phyloP scores from a whole-genome alignment of 2,888 invertebrate species.

The Capitulum mitella region DNA sequence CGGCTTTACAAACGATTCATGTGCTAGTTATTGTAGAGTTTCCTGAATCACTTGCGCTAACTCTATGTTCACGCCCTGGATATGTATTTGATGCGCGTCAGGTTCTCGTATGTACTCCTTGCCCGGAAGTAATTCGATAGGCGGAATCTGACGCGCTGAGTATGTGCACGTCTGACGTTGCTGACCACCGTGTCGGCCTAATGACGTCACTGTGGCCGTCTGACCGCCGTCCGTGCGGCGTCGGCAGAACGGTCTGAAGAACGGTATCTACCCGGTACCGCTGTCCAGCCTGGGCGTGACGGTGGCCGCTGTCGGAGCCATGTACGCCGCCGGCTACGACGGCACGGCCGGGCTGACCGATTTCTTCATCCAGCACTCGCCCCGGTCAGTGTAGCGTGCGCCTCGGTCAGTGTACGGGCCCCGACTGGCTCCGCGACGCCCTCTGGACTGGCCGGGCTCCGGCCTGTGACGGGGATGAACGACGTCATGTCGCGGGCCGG shows the following conservation, averaged over 20 bases:
- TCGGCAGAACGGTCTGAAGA: constrained; percentile 83
- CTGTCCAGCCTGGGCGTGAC: constrained; percentile 79
- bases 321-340: constrained; percentile 70
- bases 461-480: too few relatives aligned
- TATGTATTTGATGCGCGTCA: too few relatives aligned
- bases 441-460: too few relatives aligned
- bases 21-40: background rate
- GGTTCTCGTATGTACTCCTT: too few relatives aligned
- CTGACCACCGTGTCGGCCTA: background rate
- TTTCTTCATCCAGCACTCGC: constrained; percentile 62
- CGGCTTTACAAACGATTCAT: background rate
- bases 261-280: constrained; percentile 93
- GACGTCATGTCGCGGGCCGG: too few relatives aligned
- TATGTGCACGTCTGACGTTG: background rate
- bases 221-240: background rate
- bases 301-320: constrained; percentile 65
- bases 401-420: constrained; percentile 19
- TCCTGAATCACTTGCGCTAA: background rate
- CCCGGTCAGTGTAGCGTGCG: constrained; percentile 54
- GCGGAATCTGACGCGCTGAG: background rate
- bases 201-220: too few relatives aligned
- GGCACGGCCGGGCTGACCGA: constrained; percentile 77
- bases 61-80: too few relatives aligned
- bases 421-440: background rate
- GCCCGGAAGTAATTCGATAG: too few relatives aligned